Base-by-base conservation (phyloP, 2,888 invertebrate genomes). In the Romanomermis culicivorax region DNA sequence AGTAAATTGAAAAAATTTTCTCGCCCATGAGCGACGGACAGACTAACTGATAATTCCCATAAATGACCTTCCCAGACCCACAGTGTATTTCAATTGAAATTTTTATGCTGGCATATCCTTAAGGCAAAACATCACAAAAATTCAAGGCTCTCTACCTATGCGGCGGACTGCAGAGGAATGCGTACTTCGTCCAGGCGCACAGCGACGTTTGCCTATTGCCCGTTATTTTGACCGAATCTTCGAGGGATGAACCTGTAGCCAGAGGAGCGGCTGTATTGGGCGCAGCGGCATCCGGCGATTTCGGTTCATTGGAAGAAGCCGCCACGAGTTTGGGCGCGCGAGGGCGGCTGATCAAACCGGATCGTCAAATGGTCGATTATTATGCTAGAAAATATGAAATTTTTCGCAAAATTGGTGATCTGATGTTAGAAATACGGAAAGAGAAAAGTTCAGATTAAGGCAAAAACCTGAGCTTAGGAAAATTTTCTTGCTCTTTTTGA, bases 221-320 rank as follows among this genome's bases (percentile, higher is more conserved):
- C n/a, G 61, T 71, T 14, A 59, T 70, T 26, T 54, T 70, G 24
- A 68, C 69, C 11, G 60, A 67, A 49, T 36, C 11, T 17, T 17
- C 36, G 17, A 11, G 11, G 36, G 55, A 59, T 42, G 68, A 69
- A 47, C 64, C 66, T 45, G 69, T 70, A 3, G 59, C 70, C 27
- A 58, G 70, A 27, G 71, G 71, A 14, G 60, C 68, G n/a, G 71
- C 70, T 30, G 66, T 71, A 49, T 57, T 70, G 43, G 70, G 65
- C 11, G 67, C 69, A 1, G 59, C 62, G 56, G 70, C 70, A 7
- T 64, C 67, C 4, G 61, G 60, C 2, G 55, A 62, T 30, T 61
- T 63, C 45, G 25, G 58, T 7, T 4, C 14, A 11, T 23, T 11
- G 11, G 4, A 4, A 24, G 25, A 29, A 11, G 14, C 29, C 7